phyloP scores from a whole-genome alignment of 2,888 invertebrate genomes.

The Apeira syringaria region DNA sequence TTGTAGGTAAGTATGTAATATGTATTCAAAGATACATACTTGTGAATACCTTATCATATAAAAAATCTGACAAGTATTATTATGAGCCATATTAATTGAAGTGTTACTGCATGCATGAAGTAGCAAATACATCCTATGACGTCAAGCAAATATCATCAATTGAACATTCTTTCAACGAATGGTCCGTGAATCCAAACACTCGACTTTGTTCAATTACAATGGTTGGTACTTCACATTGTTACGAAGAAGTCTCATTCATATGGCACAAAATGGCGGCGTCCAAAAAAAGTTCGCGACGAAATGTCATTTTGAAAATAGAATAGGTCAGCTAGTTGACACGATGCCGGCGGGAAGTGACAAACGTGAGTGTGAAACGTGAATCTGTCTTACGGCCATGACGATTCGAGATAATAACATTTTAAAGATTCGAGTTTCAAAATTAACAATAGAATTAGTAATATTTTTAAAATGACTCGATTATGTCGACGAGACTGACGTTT shows the following conservation, averaged over 20 bases:
- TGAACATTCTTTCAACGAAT: conserved; percentile 12
- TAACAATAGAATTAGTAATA: too few relatives aligned
- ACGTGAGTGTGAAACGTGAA: conserved; percentile 15
- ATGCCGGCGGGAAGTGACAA: conserved; percentile 5
- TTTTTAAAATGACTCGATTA: neutral
- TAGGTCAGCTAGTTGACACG: conserved; percentile 20
- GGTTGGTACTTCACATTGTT: conserved; percentile 7
- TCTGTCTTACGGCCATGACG: conserved; percentile 8
- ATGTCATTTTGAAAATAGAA: conserved; percentile 23
- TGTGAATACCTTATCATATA: too few relatives aligned
- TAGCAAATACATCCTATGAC: conserved; percentile 4
- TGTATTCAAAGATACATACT: too few relatives aligned
- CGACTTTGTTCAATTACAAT: conserved; percentile 12
- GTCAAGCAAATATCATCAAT: conserved; percentile 8
- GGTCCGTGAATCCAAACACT: conserved; percentile 11
- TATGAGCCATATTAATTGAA: neutral
- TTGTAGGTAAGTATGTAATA: too few relatives aligned
- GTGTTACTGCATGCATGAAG: conserved; percentile 1
- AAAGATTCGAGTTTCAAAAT: too few relatives aligned
- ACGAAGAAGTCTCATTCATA: conserved; percentile 16
- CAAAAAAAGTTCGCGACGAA: conserved; percentile 16
- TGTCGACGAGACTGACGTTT: too few relatives aligned
- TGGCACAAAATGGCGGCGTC: conserved; percentile 14
- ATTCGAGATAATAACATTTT: conserved; percentile 10
- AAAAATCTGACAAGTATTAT: neutral